Percentiles rank a stretch among this genome's conserved stretches.
phyloP scores from a whole-genome alignment of 2,113 vertebrate species.

The Nanorana parkeri region DNA sequence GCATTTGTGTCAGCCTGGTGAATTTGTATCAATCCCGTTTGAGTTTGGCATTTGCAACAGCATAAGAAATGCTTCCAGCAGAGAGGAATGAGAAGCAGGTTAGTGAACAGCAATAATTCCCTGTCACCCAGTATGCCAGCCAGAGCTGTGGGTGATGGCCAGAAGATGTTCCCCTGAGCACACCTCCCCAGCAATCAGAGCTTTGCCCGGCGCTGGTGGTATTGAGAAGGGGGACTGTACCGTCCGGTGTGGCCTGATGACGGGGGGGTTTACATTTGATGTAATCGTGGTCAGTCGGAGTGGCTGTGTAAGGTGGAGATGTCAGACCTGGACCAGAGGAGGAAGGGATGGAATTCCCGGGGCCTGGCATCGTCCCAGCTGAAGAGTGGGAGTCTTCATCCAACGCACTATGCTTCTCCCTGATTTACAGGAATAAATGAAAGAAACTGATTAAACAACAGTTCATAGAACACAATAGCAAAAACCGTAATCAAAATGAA shows the following conservation, averaged over 20 bases:
- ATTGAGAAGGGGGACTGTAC: constrained; percentile 97
- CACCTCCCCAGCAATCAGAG: constrained; percentile 67
- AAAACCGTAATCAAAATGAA: neutral
- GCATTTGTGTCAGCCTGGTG: neutral
- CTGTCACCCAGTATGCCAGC: constrained; percentile 87
- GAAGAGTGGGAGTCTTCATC: constrained; percentile 94
- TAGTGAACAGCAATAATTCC: constrained; percentile 87
- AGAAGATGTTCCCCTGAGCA: constrained; percentile 63
- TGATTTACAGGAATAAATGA: constrained; percentile 58
- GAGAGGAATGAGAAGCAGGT: constrained; percentile 39
- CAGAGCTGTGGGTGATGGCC: constrained; percentile 76
- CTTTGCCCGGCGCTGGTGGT: constrained; percentile 76
- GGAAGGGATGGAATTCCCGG: constrained; percentile 81
- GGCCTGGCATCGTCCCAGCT: constrained; percentile 77
- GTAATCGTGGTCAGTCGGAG: constrained; percentile 99
- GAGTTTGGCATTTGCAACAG: constrained; percentile 45
- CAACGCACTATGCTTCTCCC: constrained; percentile 88
- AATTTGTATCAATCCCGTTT: constrained; percentile 35
- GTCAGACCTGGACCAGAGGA: constrained; percentile 96
- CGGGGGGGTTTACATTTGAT: constrained; percentile 98
- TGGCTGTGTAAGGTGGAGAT: constrained; percentile 96
- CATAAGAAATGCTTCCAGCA: constrained; percentile 18
- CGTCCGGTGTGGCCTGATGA: constrained; percentile 94
- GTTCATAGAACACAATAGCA: neutral
- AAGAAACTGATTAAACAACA: neutral